Evolutionary conservation across 2,113 vertebrate genomes (phyloP), one percentile per base, ranked within the genome.

Genomic region (Amia ocellicauda): DNA sequence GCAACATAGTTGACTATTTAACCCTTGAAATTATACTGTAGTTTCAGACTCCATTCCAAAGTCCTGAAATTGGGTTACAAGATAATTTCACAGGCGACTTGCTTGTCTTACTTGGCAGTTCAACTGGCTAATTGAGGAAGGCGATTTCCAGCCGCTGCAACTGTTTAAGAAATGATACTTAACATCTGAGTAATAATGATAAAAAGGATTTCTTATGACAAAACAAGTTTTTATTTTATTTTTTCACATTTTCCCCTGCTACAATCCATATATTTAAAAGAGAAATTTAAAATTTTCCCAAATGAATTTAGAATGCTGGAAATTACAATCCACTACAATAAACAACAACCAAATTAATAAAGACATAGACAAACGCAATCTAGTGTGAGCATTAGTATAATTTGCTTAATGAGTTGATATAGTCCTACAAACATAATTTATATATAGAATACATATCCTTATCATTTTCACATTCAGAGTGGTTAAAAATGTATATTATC

Each of bases 1-100:
- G 80, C 85, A 81, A 77, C 83, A 60, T 64, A 56, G 57, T 79
- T 89, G 85, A 87, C 85, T 86, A 68, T 79, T 78, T 80, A 84
- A 82, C 78, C 78, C 79, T 86, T 79, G 50, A 80, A 88, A 86
- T 88, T 83, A 85, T 87, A 82, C 82, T 75, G 80, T 86, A 82
- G 82, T 89, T 86, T 89, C 80, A 83, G 84, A 88, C 82, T 83
- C 81, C 67, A 78, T 83, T 85, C 83, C 83, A 89, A 89, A 89
- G 77, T 86, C 83, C 82, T 76, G 84, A 86, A 90, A 90, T 88
- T 89, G 86, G 87, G 89, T 90, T 85, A 87, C 83, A 83, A 86
- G 82, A 89, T 90, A 86, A 89, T 89, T 89, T 89, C 87, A 90
- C 87, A 90, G 85, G 85, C 85, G 86, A 89, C 82, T 90, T 90